phyloP scores from a whole-genome alignment of 1,140 invertebrate genomes.

The Drosophila kohkoa region DNA sequence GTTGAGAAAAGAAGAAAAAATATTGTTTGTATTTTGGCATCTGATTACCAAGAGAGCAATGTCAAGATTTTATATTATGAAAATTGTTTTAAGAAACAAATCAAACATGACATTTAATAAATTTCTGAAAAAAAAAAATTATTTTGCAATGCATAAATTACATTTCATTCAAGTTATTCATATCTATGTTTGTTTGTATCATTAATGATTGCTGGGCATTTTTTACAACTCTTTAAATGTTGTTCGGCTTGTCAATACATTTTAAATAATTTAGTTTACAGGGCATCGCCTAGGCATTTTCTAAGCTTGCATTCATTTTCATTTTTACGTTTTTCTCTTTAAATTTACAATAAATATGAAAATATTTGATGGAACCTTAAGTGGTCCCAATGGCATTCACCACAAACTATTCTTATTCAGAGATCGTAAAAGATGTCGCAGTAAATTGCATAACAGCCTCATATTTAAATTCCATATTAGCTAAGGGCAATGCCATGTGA shows the following conservation, averaged over 20 bases:
- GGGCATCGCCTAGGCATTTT: neutral
- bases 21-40: too few species aligned
- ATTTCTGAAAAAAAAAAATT: too few species aligned
- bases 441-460: slow-evolving; percentile 10
- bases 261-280: neutral
- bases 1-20: neutral
- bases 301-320: neutral
- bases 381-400: neutral
- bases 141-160: too few species aligned
- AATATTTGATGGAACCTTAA: neutral
- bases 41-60: too few species aligned
- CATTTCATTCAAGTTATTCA: too few species aligned
- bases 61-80: too few species aligned
- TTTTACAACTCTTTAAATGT: too few species aligned
- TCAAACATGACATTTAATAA: too few species aligned
- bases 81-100: too few species aligned
- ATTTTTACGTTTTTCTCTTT: neutral
- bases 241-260: too few species aligned
- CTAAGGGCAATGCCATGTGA: slow-evolving; percentile 18
- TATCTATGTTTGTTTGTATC: too few species aligned
- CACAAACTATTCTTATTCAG: slow-evolving; percentile 26
- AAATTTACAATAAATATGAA: slow-evolving; percentile 12
- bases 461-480: slow-evolving; percentile 30
- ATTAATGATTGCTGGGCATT: too few species aligned
- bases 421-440: neutral